Evolutionary conservation across 2,888 invertebrate genomes (phyloP).

Genomic region (Apoda limacodes): DNA sequence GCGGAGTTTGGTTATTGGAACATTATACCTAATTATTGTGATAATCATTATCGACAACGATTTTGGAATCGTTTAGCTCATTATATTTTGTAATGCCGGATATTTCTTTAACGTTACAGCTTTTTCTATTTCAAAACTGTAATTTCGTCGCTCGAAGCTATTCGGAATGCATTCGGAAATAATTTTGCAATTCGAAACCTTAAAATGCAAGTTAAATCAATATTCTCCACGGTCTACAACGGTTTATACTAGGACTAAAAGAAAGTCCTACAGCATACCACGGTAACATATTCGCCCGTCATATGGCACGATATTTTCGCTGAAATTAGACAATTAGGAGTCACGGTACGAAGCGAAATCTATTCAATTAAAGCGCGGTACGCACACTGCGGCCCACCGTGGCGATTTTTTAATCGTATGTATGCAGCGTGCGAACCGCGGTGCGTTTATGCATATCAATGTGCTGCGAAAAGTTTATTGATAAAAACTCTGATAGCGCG

Average conservation of each 20-base stretch:
- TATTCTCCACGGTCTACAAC: constrained; percentile 44
- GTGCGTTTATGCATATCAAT: constrained; percentile 65
- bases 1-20: too few relatives aligned
- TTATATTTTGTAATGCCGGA: too few relatives aligned
- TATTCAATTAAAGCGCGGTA: constrained; percentile 64
- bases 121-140: too few relatives aligned
- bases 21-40: too few relatives aligned
- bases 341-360: constrained; percentile 51
- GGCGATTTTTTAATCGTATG: constrained; percentile 66
- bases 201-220: constrained; percentile 39
- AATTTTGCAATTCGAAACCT: constrained; percentile 29
- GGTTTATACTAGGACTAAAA: constrained; percentile 57
- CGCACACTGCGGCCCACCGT: constrained; percentile 63
- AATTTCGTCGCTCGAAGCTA: too few relatives aligned
- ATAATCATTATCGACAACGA: too few relatives aligned
- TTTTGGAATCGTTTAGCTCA: too few relatives aligned
- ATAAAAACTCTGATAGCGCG: constrained; percentile 52
- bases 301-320: constrained; percentile 58
- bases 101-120: too few relatives aligned
- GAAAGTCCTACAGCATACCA: constrained; percentile 63
- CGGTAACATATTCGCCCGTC: constrained; percentile 55
- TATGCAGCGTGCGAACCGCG: constrained; percentile 60
- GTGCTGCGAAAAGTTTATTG: constrained; percentile 42
- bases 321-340: constrained; percentile 68
- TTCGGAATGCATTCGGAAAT: too few relatives aligned